Base-by-base conservation (phyloP, 2,113 vertebrate species). In the Trematocara zebra region DNA sequence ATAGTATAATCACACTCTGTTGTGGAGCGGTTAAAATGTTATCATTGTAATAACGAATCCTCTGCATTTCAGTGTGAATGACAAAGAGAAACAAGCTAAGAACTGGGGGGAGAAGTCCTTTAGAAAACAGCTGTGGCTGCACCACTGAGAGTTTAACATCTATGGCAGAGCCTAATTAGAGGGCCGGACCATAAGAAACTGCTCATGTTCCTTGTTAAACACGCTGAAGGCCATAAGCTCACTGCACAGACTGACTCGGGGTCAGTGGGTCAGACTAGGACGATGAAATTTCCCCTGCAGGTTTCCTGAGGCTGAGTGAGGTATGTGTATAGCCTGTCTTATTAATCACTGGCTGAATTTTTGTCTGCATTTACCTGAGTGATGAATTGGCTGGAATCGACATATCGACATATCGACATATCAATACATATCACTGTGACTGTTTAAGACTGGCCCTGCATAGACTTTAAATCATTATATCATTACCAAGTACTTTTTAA, bases 151-250 rank as follows among this genome's bases (percentile, higher is more conserved):
- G 52, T 87, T 88, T 80, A 88, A 88, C 85, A 40, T 83, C 35
- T 89, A 44, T 91, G 85, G 80, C 80, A 37, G 59, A 52, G 64
- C 80, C 88, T 95, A 92, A 93, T 94, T 91, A 91, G 85, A 92
- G 84, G 52, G 52, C 53, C 81, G 80, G 89, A 87, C 81, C 78
- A 82, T 85, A 91, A 76, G 89, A 82, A 92, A 84, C 53, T 7
- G 91, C 91, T 94, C 87, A 33, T 89, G 86, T 93, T 94, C 78
- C 91, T 90, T 89, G 90, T 92, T 91, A 83, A 94, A 95, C 89
- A 91, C 26, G 88, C 88, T 52, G 81, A 87, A 87, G 90, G 93
- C 78, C 79, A n/a, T 33, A 56, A 8, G 72, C 87, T 81, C 80
- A 28, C 23, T 14, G 14, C 31, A 4, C 47, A 78, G 84, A 78